phyloP scores from a whole-genome alignment of 2,888 invertebrate species.

The Chesias legatella region DNA sequence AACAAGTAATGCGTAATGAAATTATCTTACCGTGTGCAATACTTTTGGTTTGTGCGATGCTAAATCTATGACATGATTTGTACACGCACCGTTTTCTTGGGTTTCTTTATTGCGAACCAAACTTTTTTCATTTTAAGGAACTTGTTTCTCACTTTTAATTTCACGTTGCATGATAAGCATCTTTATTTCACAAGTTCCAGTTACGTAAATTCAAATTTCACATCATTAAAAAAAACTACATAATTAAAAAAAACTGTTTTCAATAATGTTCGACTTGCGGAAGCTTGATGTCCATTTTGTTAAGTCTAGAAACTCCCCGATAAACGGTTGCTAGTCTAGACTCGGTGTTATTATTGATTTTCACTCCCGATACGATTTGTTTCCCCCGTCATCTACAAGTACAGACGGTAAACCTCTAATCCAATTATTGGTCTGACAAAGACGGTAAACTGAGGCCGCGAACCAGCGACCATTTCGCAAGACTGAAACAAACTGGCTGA shows the following conservation, averaged over 20 bases:
- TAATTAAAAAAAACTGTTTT: slow-evolving; percentile 11
- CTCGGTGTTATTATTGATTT: slow-evolving; percentile 6
- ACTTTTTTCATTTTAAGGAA: slow-evolving; percentile 49
- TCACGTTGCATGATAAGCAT: slow-evolving; percentile 4
- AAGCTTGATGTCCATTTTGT: slow-evolving; percentile 3
- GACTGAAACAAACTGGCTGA: slow-evolving; percentile 63
- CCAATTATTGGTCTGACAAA: slow-evolving; percentile 24
- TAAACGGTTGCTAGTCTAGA: neutral
- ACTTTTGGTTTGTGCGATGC: slow-evolving; percentile 43
- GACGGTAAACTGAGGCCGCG: slow-evolving; percentile 37
- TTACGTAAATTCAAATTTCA: slow-evolving; percentile 19
- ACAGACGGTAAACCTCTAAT: slow-evolving; percentile 19
- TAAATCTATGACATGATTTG: slow-evolving; percentile 38
- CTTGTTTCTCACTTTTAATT: slow-evolving; percentile 9
- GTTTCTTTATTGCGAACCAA: slow-evolving; percentile 59
- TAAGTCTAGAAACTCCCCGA: neutral
- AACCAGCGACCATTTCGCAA: slow-evolving; percentile 61
- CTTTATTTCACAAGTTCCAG: slow-evolving; percentile 16
- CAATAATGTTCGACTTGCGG: slow-evolving; percentile 1
- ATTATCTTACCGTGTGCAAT: slow-evolving; percentile 42
- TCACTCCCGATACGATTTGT: slow-evolving; percentile 10
- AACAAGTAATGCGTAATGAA: slow-evolving; percentile 2
- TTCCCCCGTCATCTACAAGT: slow-evolving; percentile 25
- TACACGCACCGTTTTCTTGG: slow-evolving; percentile 63
- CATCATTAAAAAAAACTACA: slow-evolving; percentile 18